Percentiles rank a stretch among this genome's conserved stretches.
Evolutionary conservation across 2,888 invertebrate genomes (phyloP).

Genomic region (Agrochola circellaris): DNA sequence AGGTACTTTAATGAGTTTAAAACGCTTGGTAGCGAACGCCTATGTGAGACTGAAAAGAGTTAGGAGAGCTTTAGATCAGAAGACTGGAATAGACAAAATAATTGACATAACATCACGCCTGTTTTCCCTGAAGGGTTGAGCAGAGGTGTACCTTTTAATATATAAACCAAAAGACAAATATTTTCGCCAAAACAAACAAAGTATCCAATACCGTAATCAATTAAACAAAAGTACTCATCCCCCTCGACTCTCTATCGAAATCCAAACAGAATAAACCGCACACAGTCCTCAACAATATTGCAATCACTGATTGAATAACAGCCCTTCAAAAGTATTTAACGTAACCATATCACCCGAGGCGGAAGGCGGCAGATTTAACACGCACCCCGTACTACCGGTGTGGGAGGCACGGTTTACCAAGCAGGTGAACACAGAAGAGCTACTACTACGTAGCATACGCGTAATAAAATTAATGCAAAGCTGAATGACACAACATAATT

Average conservation of each 20-base stretch:
- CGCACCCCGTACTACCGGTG: conserved; percentile 34
- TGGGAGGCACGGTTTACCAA: background rate
- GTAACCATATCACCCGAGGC: conserved; percentile 48
- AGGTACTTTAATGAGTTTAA: background rate
- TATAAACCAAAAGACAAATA: background rate
- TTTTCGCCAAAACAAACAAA: background rate
- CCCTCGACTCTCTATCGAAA: background rate
- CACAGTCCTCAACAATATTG: conserved; percentile 37
- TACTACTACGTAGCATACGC: background rate
- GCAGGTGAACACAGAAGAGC: conserved; percentile 30
- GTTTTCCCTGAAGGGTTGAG: too few species aligned
- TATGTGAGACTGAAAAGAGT: background rate
- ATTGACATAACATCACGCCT: background rate
- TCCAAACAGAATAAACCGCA: conserved; percentile 36
- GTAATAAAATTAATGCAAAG: background rate
- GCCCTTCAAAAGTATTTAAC: conserved; percentile 51
- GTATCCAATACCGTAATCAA: background rate
- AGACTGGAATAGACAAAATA: too few species aligned
- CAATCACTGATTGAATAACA: conserved; percentile 55
- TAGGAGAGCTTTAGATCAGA: background rate
- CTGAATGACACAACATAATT: background rate
- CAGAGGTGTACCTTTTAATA: background rate
- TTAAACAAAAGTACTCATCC: background rate
- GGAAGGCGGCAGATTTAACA: conserved; percentile 55
- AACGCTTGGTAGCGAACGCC: background rate